phyloP scores from a whole-genome alignment of 2,888 invertebrate species.

The Amitus sp. region DNA sequence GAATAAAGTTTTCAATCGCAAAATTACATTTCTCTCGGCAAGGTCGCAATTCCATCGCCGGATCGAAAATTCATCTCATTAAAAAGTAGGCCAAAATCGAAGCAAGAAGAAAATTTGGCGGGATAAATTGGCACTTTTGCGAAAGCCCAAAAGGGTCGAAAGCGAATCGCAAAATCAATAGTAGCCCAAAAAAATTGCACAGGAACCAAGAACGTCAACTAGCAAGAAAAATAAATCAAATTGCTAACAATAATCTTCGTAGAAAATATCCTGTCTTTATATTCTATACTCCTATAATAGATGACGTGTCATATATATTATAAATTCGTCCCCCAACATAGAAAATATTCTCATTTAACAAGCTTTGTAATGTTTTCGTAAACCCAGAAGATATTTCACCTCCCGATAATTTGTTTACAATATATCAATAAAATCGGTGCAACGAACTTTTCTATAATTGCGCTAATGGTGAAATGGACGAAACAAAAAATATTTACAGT shows the following conservation, averaged over 20 bases:
- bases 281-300: slow-evolving; percentile 28
- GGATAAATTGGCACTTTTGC: no score
- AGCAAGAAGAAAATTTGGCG: no score
- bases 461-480: no score
- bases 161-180: no score
- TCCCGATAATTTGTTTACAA: neutral
- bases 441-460: no score
- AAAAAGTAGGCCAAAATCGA: no score
- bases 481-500: no score
- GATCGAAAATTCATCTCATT: neutral
- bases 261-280: neutral
- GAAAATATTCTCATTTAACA: slow-evolving; percentile 44
- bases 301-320: slow-evolving; percentile 13
- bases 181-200: no score
- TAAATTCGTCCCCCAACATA: slow-evolving; percentile 25
- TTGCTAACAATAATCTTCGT: neutral
- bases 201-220: no score
- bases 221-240: no score
- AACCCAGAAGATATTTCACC: neutral
- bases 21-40: neutral
- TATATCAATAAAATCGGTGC: no score
- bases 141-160: no score
- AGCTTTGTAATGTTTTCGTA: slow-evolving; percentile 16
- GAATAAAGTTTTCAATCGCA: neutral
- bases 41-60: neutral